Evolutionary conservation across 1,140 invertebrate species (phyloP).

Genomic region (Listronotus bonariensis): DNA sequence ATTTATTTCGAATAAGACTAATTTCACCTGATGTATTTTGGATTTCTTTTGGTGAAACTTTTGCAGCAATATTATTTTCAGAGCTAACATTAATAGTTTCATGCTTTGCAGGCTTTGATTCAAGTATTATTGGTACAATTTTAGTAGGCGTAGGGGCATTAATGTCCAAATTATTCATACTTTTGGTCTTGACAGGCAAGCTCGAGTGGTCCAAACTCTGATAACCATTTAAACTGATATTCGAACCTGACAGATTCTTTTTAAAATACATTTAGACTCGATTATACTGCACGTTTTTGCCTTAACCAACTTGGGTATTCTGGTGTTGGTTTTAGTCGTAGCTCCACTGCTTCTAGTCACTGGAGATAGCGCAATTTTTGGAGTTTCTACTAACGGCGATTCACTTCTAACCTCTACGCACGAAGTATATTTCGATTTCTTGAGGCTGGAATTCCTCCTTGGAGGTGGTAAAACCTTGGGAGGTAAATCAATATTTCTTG

Average conservation of each 20-base stretch:
- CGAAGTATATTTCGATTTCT: not conserved
- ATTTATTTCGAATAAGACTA: too few species aligned
- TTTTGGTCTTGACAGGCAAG: slow-evolving; percentile 39
- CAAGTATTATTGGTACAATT: slow-evolving; percentile 21
- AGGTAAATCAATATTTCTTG: not conserved
- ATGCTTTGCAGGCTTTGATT: not conserved
- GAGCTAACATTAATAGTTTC: not conserved
- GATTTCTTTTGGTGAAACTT: too few species aligned
- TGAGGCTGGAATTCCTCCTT: slow-evolving; percentile 3
- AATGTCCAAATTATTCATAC: slow-evolving; percentile 34
- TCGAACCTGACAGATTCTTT: slow-evolving; percentile 51
- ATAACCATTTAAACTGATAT: not conserved
- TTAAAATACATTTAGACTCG: slow-evolving; percentile 65
- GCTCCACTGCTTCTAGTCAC: slow-evolving; percentile 1
- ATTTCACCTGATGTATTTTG: too few species aligned
- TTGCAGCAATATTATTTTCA: too few species aligned
- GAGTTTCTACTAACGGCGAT: not conserved
- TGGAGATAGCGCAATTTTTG: not conserved
- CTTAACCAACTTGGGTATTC: slow-evolving; percentile 61
- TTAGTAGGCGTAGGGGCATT: slow-evolving; percentile 17
- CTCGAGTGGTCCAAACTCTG: not conserved
- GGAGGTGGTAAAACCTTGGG: slow-evolving; percentile 22
- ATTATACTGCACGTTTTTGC: slow-evolving; percentile 68
- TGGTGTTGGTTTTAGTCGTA: slow-evolving; percentile 38
- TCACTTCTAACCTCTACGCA: not conserved